phyloP scores from a whole-genome alignment of 2,888 invertebrate genomes.

The Epirrita christyi region DNA sequence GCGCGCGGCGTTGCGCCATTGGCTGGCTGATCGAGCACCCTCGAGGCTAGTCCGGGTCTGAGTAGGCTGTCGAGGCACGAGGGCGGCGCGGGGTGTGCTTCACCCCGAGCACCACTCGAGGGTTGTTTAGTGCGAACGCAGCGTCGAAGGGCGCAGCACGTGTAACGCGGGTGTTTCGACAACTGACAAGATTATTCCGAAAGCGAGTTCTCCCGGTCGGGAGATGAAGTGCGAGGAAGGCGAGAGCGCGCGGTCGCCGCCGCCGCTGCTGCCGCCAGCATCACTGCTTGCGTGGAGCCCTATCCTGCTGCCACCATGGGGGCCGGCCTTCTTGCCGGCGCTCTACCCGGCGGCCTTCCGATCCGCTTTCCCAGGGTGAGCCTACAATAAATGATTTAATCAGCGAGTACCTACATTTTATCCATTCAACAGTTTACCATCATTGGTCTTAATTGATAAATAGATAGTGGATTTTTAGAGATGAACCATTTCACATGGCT shows the following conservation, averaged over 20 bases:
- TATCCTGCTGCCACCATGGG: constrained; percentile 90
- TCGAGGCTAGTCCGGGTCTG: constrained; percentile 74
- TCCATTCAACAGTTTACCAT: no score
- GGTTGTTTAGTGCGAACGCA: constrained; percentile 82
- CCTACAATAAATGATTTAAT: constrained; percentile 38
- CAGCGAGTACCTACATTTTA: no score
- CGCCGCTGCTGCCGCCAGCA: constrained; percentile 82
- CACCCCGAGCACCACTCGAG: constrained; percentile 84
- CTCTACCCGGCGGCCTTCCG: constrained; percentile 89
- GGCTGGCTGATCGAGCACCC: constrained; percentile 78
- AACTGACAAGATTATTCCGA: constrained; percentile 80
- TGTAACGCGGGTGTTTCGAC: constrained; percentile 65
- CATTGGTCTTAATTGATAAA: no score
- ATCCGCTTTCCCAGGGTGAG: constrained; percentile 91
- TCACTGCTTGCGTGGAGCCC: constrained; percentile 91
- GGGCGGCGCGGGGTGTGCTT: constrained; percentile 82
- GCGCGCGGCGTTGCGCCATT: constrained; percentile 60
- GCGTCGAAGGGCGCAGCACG: constrained; percentile 81
- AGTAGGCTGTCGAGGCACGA: constrained; percentile 83
- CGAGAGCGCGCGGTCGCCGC: constrained; percentile 70
- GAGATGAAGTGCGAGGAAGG: constrained; percentile 83
- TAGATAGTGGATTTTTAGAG: no score
- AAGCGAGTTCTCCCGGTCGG: constrained; percentile 79
- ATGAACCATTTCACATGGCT: no score
- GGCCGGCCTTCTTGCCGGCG: constrained; percentile 88